A percentile compares a stretch with the other conserved stretches of the same genome.
Evolutionary conservation across 2,797 vertebrate genomes (phyloP).

Genomic region (Taeniopygia guttata): DNA sequence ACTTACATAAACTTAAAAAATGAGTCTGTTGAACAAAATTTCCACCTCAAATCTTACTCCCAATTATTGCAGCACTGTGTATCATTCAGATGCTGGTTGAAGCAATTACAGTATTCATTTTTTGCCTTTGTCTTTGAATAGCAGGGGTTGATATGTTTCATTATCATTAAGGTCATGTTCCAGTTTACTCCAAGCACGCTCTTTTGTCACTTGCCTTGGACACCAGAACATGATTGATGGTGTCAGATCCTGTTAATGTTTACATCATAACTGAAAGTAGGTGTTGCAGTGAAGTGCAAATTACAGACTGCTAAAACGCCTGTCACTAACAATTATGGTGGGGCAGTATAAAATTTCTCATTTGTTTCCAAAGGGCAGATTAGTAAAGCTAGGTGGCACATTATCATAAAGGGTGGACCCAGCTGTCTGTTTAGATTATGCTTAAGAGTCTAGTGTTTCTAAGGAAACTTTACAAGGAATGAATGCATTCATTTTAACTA

Average conservation of each 20-base stretch:
- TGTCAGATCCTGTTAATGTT: conserved; percentile 64
- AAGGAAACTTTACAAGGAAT: conserved; percentile 33
- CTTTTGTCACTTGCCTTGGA: not conserved
- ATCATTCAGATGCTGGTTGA: not conserved
- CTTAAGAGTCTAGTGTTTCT: conserved; percentile 68
- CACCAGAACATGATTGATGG: not conserved
- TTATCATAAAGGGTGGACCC: conserved; percentile 84
- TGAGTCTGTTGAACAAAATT: not conserved
- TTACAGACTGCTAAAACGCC: conserved; percentile 74
- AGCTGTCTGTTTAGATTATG: conserved; percentile 82
- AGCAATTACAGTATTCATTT: conserved; percentile 10
- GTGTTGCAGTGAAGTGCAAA: conserved; percentile 66
- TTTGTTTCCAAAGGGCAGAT: conserved; percentile 81
- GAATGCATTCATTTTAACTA: conserved; percentile 35
- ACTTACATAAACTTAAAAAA: conserved; percentile 5
- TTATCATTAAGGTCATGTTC: conserved; percentile 35
- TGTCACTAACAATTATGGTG: conserved; percentile 79
- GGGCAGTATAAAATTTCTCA: conserved; percentile 72
- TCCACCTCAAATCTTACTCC: not conserved
- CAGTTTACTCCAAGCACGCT: not conserved
- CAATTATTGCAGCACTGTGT: not conserved
- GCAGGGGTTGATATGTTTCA: not conserved
- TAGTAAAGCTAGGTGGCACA: conserved; percentile 81
- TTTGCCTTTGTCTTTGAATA: conserved; percentile 4
- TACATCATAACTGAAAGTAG: conserved; percentile 56